Base-by-base conservation (phyloP, 2,888 invertebrate species). In the Heliconius ethilla region DNA sequence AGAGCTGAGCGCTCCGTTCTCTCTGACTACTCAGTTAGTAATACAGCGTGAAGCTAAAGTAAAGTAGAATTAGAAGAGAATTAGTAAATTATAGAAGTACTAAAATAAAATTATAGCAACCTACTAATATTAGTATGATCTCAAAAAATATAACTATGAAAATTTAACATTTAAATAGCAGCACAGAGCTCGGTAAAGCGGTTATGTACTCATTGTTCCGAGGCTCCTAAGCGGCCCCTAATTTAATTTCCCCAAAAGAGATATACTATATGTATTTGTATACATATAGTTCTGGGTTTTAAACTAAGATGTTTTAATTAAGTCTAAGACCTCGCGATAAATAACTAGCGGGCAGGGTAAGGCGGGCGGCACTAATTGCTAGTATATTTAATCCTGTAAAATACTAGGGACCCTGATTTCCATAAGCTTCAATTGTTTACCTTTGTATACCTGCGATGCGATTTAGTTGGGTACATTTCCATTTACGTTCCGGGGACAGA, bases 271-370 rank as follows among this genome's bases (percentile, higher is more conserved):
- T 29, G 29, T 29, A 29, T 29, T 29, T 29, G 29, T 29, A 33
- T 81, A 81, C 75, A 83, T 87, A 88, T 86, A 91, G 89, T 89
- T 87, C 85, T 83, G 85, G 86, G 87, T 86, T 86, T 88, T 90
- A 90, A 91, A 91, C 91, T 91, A 91, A 92, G 92, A 92, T 92
- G 90, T 92, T 94, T 94, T 93, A 94, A 94, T 94, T 94, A 94
- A 93, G 91, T 91, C 91, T 91, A 89, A 92, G 92, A 88, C 91
- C 91, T 90, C 85, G 89, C 91, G 88, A 93, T 93, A 94, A 94
- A 93, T 92, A 93, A 92, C 91, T 91, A 88, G 88, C 87, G 84
- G 83, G 86, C 85, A 87, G 86, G 87, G 87, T 83, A 65, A 83
- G 87, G 88, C 85, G 87, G 91, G 86, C 88, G 87, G 89, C 90